Evolutionary conservation across 2,888 invertebrate species (phyloP).

Genomic region (Tortricodes alternella): DNA sequence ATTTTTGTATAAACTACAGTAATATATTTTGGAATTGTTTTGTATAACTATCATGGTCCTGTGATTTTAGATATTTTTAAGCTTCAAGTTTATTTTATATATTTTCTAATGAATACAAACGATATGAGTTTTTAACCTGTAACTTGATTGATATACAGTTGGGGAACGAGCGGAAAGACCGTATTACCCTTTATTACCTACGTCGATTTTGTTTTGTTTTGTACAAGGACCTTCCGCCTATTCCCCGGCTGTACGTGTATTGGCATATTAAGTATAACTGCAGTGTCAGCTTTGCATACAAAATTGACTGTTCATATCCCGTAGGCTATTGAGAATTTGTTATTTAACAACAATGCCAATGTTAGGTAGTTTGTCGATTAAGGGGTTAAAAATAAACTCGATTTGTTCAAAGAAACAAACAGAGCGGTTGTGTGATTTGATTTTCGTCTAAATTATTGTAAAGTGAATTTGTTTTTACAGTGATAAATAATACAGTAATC

Average conservation of each 20-base stretch:
- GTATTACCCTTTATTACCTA: no score
- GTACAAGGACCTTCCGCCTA: no score
- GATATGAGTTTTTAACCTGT: constrained; percentile 8
- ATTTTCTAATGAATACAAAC: constrained; percentile 15
- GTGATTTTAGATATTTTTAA: constrained; percentile 25
- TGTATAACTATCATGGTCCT: constrained; percentile 22
- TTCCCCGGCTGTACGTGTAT: no score
- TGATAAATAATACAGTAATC: background rate
- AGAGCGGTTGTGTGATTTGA: constrained; percentile 26
- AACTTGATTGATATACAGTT: background rate
- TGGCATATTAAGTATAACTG: background rate
- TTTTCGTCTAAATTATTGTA: constrained; percentile 24
- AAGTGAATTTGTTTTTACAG: constrained; percentile 7
- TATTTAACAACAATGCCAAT: background rate
- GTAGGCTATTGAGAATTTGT: background rate
- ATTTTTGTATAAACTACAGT: constrained; percentile 13
- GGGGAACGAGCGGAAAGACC: no score
- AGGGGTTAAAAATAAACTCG: constrained; percentile 4
- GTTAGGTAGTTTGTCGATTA: background rate
- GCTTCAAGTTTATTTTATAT: constrained; percentile 24
- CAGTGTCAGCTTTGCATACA: background rate
- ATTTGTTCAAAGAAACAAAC: constrained; percentile 3
- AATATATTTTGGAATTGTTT: constrained; percentile 24
- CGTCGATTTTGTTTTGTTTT: no score
- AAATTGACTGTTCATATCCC: background rate